Evolutionary conservation across 2,797 vertebrate species (phyloP), one percentile per base, ranked within the genome.

Genomic region (Orientallactaga sibirica): DNA sequence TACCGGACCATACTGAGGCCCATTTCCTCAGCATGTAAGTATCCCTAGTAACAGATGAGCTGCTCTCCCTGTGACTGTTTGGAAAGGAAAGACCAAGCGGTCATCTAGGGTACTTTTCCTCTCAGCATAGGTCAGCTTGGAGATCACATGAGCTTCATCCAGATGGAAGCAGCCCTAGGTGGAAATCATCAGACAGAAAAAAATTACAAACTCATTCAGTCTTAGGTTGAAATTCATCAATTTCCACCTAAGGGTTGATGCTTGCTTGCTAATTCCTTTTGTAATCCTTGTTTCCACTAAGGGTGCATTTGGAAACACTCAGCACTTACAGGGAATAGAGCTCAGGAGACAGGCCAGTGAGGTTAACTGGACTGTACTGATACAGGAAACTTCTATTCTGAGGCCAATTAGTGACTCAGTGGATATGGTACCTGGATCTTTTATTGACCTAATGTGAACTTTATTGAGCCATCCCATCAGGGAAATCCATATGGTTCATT

Each of bases 401-500:
- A 95, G 74, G 16, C 41, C 76, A 95, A 75, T 93, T 94, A 92
- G 77, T 62, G 79, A 76, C 27, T 92, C 74, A 24, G 12, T 81
- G 41, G 29, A 43, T 87, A 76, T 82, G 37, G 61, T 29, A 71
- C 62, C n/a, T 80, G 18, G 7, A 24, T 92, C 78, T 95, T 58
- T 41, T 62, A 73, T 22, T 75, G 52, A 90, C 76, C 64, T 90
- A 58, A 70, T 1, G 8, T 80, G 55, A 94, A 82, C 83, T 94
- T 64, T 71, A 90, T 16, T 43, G 76, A 93, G 58, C 27, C 79
- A 55, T 61, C 73, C 8, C 37, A 80, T 94, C 66, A 76, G 27
- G 5, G 20, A 33, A 90, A 94, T 95, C 93, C 68, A 66, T 95
- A 74, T 19, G 25, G 88, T 66, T 95, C 82, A 83, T 33, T 93